Percentiles rank a stretch among this genome's conserved stretches.
These are phyloP conservation scores for Protobothrops flavoviridis DNA, from an alignment of 2,113 vertebrate genomes.

Conservation along the genomic window DNA sequence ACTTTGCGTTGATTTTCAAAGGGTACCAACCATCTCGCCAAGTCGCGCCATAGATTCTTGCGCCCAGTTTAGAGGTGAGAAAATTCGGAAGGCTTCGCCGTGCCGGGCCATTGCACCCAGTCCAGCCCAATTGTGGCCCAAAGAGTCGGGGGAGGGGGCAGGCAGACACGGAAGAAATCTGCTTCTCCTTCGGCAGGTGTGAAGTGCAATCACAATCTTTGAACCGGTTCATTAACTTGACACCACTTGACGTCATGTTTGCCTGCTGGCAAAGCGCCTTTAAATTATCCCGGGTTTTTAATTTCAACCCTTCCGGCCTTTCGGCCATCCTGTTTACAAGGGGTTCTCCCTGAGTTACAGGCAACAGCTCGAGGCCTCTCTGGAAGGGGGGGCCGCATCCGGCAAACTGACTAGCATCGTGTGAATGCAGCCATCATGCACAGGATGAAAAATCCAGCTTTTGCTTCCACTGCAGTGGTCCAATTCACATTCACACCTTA, in stretches of 20 bases:
- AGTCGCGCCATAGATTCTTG: background rate
- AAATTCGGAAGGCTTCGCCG: background rate
- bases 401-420: fast-evolving
- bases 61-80: background rate
- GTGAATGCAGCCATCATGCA: background rate
- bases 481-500: background rate
- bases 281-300: background rate
- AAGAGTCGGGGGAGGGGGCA: background rate
- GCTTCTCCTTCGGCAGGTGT: background rate
- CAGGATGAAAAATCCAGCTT: background rate
- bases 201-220: background rate
- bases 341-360: background rate
- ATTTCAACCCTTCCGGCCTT: background rate
- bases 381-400: background rate
- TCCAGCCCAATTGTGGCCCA: background rate
- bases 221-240: background rate
- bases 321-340: background rate
- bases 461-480: background rate
- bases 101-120: background rate
- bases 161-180: background rate
- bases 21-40: background rate
- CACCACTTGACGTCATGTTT: background rate
- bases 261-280: background rate
- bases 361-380: fast-evolving
- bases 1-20: background rate